Conservation (phyloP, 2,888 invertebrate genomes). For the Pterobdella sp. region DNA sequence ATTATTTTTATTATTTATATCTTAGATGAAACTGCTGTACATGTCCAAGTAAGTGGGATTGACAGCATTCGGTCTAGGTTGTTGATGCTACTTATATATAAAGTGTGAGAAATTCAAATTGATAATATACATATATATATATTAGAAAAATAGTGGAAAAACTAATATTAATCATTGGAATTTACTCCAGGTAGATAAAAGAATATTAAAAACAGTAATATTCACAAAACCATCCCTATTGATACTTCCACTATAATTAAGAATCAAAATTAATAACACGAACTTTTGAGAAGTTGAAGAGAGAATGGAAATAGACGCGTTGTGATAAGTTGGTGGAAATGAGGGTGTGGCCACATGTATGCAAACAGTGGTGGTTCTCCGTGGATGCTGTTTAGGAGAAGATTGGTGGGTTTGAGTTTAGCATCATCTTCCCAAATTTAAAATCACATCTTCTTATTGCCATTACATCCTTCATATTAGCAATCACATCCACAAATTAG, state of each 20-base stretch:
- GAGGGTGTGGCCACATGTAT: neutral
- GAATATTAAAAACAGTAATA: neutral
- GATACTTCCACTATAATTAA: neutral
- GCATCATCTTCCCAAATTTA: no score
- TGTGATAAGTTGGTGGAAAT: slow-evolving; percentile 2
- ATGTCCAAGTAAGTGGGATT: no score
- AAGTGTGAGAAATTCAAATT: neutral
- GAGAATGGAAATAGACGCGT: neutral
- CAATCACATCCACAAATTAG: neutral
- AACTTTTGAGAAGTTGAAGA: neutral
- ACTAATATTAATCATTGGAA: no score
- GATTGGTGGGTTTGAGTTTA: neutral
- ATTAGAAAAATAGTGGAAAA: no score
- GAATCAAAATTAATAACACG: neutral
- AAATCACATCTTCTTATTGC: no score
- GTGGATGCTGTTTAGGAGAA: neutral
- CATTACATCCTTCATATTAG: neutral
- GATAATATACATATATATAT: neutral
- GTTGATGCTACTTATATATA: no score
- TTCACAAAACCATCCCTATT: neutral
- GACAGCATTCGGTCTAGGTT: no score
- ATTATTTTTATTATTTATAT: no score
- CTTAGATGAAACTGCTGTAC: no score
- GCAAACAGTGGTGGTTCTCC: slow-evolving; percentile 8
- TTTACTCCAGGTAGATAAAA: no score